These are phyloP conservation scores for Pteruthius melanotis DNA, from an alignment of 2,113 vertebrate genomes.

Conservation along the genomic window DNA sequence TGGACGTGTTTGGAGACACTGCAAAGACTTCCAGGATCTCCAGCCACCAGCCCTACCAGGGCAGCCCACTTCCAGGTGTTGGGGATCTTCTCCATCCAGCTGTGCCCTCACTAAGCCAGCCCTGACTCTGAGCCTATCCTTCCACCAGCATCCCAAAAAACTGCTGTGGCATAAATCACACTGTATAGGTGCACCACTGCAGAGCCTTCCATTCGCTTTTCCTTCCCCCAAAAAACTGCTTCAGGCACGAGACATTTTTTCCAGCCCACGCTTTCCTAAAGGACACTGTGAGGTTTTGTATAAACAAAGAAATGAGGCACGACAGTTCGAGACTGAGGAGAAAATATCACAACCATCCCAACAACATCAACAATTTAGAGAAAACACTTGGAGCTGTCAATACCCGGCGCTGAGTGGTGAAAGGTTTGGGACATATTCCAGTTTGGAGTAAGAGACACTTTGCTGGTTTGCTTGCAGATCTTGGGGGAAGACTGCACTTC, in stretches of 20 bases:
- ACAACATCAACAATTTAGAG: constrained; percentile 58
- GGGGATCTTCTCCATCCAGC: not conserved
- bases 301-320: constrained; percentile 44
- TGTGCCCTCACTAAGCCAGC: not conserved
- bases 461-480: not conserved
- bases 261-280: constrained; percentile 9
- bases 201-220: not conserved
- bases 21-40: not conserved
- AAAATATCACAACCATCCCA: constrained; percentile 34
- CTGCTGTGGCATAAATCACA: not conserved
- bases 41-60: not conserved
- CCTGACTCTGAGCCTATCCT: too few species aligned
- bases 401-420: constrained; percentile 36
- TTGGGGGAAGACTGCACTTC: not conserved
- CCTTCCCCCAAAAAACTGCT: not conserved
- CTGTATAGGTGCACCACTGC: rapidly evolving
- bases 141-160: not conserved
- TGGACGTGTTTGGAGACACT: rapidly evolving
- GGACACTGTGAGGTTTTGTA: not conserved
- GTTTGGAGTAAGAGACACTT: not conserved
- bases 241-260: not conserved
- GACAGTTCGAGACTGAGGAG: not conserved
- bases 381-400: constrained; percentile 50
- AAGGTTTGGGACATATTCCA: constrained; percentile 43
- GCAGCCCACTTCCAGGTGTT: not conserved